Conservation (phyloP, 2,888 invertebrate species). For the Papilio protenor region DNA sequence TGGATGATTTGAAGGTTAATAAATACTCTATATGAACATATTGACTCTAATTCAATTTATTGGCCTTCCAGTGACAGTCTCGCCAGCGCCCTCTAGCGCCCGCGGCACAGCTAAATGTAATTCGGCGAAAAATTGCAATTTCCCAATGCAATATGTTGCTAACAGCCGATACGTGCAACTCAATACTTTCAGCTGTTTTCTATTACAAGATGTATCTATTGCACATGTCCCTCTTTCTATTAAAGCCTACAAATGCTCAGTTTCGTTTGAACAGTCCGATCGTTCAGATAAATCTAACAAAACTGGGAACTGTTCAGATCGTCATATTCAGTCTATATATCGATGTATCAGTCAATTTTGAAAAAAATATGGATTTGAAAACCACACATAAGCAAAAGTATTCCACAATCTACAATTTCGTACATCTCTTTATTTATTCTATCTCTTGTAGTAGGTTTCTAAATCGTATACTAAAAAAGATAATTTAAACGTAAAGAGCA, state of each 20-base stretch:
- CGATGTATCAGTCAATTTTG: too few species aligned
- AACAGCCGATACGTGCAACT: not conserved
- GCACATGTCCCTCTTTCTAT: too few species aligned
- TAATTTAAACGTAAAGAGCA: not conserved
- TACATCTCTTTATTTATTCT: not conserved
- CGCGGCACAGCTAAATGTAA: constrained; percentile 23
- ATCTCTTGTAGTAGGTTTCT: not conserved
- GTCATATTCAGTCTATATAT: too few species aligned
- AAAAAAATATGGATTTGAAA: too few species aligned
- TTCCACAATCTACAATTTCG: too few species aligned
- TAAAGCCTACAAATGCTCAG: too few species aligned
- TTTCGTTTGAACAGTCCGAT: too few species aligned
- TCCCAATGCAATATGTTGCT: constrained; percentile 24
- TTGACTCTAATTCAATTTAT: constrained; percentile 3
- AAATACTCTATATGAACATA: too few species aligned
- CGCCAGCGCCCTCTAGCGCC: not conserved
- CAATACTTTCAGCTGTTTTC: not conserved
- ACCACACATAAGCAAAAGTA: too few species aligned
- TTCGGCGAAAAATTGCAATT: constrained; percentile 42
- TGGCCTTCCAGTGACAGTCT: not conserved
- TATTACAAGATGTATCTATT: not conserved
- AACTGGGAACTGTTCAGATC: too few species aligned
- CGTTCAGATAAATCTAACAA: too few species aligned
- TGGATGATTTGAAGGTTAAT: too few species aligned
- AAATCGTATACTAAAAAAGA: not conserved